A percentile compares a stretch with the other conserved stretches of the same genome.
Conservation (phyloP, 2,888 invertebrate genomes). For the Papilio gigon region DNA sequence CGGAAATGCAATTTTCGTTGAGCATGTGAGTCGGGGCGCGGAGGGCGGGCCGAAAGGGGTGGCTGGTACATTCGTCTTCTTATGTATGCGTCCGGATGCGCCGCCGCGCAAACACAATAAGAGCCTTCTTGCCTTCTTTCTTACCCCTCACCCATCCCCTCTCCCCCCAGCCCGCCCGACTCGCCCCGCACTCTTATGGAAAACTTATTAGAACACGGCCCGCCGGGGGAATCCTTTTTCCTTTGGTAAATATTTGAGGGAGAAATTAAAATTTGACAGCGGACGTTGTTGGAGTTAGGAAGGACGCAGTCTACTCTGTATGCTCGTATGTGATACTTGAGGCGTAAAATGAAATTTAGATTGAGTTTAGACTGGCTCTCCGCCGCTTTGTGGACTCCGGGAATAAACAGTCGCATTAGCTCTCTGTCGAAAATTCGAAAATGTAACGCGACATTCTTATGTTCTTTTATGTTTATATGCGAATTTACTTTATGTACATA, state of each 20-base stretch:
- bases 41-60: slow-evolving; percentile 72
- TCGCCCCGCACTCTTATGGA: slow-evolving; percentile 74
- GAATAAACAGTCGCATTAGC: slow-evolving; percentile 43
- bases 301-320: slow-evolving; percentile 75
- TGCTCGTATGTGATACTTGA: slow-evolving; percentile 78
- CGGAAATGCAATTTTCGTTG: slow-evolving; percentile 81
- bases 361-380: slow-evolving; percentile 75
- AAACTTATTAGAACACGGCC: slow-evolving; percentile 82
- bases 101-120: slow-evolving; percentile 83
- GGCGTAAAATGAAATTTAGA: slow-evolving; percentile 82
- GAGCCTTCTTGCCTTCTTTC: slow-evolving; percentile 68
- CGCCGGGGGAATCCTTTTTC: slow-evolving; percentile 82
- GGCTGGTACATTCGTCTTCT: slow-evolving; percentile 80
- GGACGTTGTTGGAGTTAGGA: slow-evolving; percentile 67
- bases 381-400: slow-evolving; percentile 52
- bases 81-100: slow-evolving; percentile 82
- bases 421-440: slow-evolving; percentile 43
- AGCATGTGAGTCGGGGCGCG: slow-evolving; percentile 63
- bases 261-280: slow-evolving; percentile 83
- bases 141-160: too few species aligned
- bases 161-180: slow-evolving; percentile 50
- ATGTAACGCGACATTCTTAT: slow-evolving; percentile 34
- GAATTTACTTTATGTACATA: neutral
- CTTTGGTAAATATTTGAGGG: slow-evolving; percentile 82
- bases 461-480: neutral